Conservation (phyloP, 2,113 vertebrate species). For the Dasyurus viverrinus region DNA sequence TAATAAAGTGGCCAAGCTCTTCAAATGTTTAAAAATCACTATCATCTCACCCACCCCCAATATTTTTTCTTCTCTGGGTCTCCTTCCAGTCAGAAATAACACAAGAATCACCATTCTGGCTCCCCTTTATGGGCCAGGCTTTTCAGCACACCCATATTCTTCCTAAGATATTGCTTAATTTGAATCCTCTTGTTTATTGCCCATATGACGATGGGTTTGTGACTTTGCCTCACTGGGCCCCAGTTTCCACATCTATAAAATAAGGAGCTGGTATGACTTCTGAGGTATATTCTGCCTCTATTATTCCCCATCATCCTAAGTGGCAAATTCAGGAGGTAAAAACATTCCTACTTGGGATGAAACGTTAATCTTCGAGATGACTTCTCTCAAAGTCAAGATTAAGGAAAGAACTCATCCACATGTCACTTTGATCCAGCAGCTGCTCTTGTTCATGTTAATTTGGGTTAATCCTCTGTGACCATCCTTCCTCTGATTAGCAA, state of each 20-base stretch:
- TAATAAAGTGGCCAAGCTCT: not conserved
- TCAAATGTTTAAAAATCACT: not conserved
- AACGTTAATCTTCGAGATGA: not conserved
- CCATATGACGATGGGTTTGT: not conserved
- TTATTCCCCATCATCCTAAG: not conserved
- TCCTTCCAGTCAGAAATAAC: not conserved
- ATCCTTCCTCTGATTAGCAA: not conserved
- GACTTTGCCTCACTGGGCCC: not conserved
- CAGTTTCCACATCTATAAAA: not conserved
- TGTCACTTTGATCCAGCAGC: not conserved
- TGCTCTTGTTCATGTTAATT: not conserved
- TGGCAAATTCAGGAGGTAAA: not conserved
- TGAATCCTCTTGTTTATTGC: not conserved
- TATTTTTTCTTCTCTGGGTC: not conserved
- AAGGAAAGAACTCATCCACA: not conserved
- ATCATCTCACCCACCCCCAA: too few relatives aligned
- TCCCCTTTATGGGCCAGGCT: not conserved
- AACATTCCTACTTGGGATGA: slow-evolving; percentile 26
- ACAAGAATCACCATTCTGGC: not conserved
- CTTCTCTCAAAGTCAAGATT: slow-evolving; percentile 37
- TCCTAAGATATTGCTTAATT: not conserved
- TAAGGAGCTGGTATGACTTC: not conserved
- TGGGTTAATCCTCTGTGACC: not conserved
- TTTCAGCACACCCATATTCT: not conserved
- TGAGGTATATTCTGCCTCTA: not conserved